Evolutionary conservation across 1,140 invertebrate genomes (phyloP).

Genomic region (Hycleus phaleratus): DNA sequence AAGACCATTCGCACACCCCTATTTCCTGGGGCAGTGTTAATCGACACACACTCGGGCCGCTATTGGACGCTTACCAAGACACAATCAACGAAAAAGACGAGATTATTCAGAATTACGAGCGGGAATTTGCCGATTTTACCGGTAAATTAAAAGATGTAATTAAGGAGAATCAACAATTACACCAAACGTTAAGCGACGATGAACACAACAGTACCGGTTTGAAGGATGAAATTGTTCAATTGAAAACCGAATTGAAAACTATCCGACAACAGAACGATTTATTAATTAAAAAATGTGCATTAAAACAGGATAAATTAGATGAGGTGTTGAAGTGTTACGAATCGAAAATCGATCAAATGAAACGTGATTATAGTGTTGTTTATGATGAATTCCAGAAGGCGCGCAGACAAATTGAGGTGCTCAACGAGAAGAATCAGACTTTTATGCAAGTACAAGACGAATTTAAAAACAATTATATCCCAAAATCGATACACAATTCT

Average conservation of each 20-base stretch:
- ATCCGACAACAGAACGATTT: slow-evolving; percentile 53
- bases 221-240: slow-evolving; percentile 37
- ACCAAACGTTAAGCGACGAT: slow-evolving; percentile 42
- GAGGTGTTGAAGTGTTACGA: slow-evolving; percentile 54
- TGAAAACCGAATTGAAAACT: slow-evolving; percentile 47
- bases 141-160: slow-evolving; percentile 52
- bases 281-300: slow-evolving; percentile 46
- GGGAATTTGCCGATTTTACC: slow-evolving; percentile 53
- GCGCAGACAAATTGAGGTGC: slow-evolving; percentile 47
- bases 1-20: slow-evolving; percentile 32
- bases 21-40: slow-evolving; percentile 49
- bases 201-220: slow-evolving; percentile 49
- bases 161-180: slow-evolving; percentile 54
- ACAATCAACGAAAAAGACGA: slow-evolving; percentile 57
- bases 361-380: slow-evolving; percentile 51
- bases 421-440: slow-evolving; percentile 48
- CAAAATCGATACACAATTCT: slow-evolving; percentile 45
- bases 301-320: slow-evolving; percentile 51
- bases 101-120: slow-evolving; percentile 52
- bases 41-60: slow-evolving; percentile 50
- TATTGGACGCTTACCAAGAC: slow-evolving; percentile 61
- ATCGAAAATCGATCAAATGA: slow-evolving; percentile 50
- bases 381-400: slow-evolving; percentile 48
- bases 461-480: slow-evolving; percentile 47
- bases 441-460: slow-evolving; percentile 46